Evolutionary conservation across 2,113 vertebrate genomes (phyloP).

Genomic region (Candoia aspera): DNA sequence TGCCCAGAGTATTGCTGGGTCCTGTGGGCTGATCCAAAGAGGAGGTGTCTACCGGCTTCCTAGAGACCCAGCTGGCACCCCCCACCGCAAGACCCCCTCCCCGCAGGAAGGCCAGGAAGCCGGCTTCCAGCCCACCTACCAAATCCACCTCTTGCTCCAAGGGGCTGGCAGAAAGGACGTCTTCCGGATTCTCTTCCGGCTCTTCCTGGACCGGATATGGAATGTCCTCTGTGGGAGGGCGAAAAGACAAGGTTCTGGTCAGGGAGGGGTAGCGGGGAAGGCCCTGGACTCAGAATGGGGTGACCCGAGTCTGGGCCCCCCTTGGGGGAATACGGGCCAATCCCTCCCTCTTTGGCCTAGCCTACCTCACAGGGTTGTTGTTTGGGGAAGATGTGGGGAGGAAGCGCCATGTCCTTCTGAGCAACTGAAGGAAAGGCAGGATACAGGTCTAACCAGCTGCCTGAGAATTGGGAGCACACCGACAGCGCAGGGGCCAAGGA

Average conservation of each 20-base stretch:
- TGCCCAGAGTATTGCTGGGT: background rate
- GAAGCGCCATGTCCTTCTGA: background rate
- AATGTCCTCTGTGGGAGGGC: background rate
- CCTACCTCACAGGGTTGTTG: background rate
- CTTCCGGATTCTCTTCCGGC: background rate
- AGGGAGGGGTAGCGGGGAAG: background rate
- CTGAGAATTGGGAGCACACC: too few species aligned
- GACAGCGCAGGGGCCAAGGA: too few species aligned
- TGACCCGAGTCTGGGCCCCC: background rate
- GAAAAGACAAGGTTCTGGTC: background rate
- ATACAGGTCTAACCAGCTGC: too few species aligned
- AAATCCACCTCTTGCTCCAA: background rate
- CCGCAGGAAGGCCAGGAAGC: background rate
- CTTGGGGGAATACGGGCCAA: background rate
- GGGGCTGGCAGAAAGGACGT: background rate
- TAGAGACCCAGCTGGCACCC: background rate
- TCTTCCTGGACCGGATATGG: rapidly evolving
- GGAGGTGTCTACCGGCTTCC: too few species aligned
- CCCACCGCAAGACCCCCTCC: rapidly evolving
- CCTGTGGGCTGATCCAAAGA: background rate
- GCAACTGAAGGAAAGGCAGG: background rate
- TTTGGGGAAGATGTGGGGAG: background rate
- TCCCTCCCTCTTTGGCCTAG: background rate
- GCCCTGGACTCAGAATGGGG: background rate
- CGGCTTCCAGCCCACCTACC: background rate